These are phyloP conservation scores for Vombatus ursinus DNA, from an alignment of 2,113 vertebrate species.

Conservation along the genomic window DNA sequence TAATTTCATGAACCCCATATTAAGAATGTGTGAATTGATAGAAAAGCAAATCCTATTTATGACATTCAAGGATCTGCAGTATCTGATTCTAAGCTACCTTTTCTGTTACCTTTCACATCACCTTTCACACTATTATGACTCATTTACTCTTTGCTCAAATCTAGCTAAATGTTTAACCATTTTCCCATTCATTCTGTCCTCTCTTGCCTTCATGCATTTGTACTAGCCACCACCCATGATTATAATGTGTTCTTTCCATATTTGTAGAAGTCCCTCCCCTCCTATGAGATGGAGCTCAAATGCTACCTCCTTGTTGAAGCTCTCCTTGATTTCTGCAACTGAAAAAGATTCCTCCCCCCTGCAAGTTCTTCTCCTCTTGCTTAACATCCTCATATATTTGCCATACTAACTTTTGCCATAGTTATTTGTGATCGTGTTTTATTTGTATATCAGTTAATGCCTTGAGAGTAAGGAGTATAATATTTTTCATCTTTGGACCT, in stretches of 20 bases:
- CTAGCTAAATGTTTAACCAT: background rate
- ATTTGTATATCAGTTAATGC: background rate
- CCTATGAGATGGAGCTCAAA: background rate
- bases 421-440: background rate
- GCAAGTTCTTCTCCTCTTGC: background rate
- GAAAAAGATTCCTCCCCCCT: background rate
- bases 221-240: background rate
- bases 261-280: background rate
- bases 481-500: background rate
- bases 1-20: background rate
- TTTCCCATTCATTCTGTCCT: background rate
- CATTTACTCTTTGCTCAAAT: background rate
- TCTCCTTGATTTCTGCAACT: background rate
- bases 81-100: background rate
- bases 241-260: background rate
- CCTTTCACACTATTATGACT: background rate
- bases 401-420: background rate
- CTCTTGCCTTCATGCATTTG: background rate
- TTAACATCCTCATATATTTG: background rate
- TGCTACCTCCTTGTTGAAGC: background rate
- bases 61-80: background rate
- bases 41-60: background rate
- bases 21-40: background rate
- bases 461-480: background rate
- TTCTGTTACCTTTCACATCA: background rate